Conservation (phyloP, 2,888 invertebrate species). For the Hoplodrina blanda region DNA sequence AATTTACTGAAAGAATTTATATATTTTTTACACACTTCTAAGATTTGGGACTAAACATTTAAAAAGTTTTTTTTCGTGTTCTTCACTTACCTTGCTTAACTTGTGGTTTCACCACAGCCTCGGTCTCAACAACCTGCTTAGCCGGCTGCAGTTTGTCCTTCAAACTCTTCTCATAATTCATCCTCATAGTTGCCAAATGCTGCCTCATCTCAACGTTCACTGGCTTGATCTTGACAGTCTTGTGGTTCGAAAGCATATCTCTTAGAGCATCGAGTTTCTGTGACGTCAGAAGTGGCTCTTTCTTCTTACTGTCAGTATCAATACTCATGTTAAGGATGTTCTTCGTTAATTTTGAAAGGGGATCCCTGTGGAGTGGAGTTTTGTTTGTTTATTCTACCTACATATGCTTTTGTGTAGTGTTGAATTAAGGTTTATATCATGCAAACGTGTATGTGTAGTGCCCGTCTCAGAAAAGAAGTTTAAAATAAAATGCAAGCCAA, state of each 20-base stretch:
- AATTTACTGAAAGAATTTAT: too few species aligned
- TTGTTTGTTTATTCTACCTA: constrained; percentile 13
- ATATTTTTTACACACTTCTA: too few species aligned
- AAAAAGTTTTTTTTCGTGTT: background rate
- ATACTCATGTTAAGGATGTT: constrained; percentile 89
- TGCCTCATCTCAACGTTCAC: constrained; percentile 85
- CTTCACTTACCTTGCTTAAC: constrained; percentile 60
- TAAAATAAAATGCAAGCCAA: background rate
- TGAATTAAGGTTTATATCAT: background rate
- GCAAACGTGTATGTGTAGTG: background rate
- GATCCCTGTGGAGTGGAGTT: constrained; percentile 75
- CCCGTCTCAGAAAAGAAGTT: background rate
- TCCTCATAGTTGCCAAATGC: constrained; percentile 79
- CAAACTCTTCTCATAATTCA: constrained; percentile 80
- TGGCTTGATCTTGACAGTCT: constrained; percentile 88
- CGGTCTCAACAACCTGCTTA: constrained; percentile 33
- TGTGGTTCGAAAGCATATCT: constrained; percentile 87
- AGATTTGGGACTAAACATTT: too few species aligned
- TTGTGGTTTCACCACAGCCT: constrained; percentile 45
- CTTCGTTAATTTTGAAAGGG: constrained; percentile 86
- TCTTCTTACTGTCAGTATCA: constrained; percentile 76
- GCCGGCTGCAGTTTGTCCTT: constrained; percentile 70
- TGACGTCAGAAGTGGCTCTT: constrained; percentile 82
- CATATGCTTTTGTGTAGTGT: background rate
- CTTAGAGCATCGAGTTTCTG: constrained; percentile 89